Percentiles rank a stretch among this genome's conserved stretches.
These are phyloP conservation scores for Xiphophorus maculatus DNA, from an alignment of 2,113 vertebrate species.

Conservation along the genomic window DNA sequence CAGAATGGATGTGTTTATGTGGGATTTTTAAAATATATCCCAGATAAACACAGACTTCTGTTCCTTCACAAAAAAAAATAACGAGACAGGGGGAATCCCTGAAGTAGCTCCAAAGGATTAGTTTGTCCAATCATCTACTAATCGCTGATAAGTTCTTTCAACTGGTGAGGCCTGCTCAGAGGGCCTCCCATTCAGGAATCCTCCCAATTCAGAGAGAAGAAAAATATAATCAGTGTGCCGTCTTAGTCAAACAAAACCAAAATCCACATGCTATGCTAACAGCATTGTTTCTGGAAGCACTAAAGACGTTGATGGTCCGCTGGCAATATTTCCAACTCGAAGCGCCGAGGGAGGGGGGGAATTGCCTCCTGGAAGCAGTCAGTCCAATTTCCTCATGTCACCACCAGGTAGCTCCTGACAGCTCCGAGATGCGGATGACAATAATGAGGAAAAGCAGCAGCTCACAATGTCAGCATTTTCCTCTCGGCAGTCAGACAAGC, in stretches of 20 bases:
- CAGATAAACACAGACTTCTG: slow-evolving; percentile 32
- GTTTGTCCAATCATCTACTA: slow-evolving; percentile 88
- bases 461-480: slow-evolving; percentile 84
- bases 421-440: slow-evolving; percentile 83
- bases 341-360: slow-evolving; percentile 14
- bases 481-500: slow-evolving; percentile 82
- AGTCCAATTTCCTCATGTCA: slow-evolving; percentile 86
- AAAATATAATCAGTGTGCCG: slow-evolving; percentile 6
- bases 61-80: slow-evolving; percentile 67
- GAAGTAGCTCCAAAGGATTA: slow-evolving; percentile 88
- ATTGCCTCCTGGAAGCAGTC: slow-evolving; percentile 61
- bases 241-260: slow-evolving; percentile 42
- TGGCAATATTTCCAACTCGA: slow-evolving; percentile 61
- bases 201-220: slow-evolving; percentile 30
- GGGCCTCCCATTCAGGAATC: slow-evolving; percentile 15
- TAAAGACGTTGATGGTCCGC: slow-evolving; percentile 57
- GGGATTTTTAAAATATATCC: slow-evolving; percentile 18
- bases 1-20: slow-evolving; percentile 2
- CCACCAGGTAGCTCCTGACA: slow-evolving; percentile 85
- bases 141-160: slow-evolving; percentile 89
- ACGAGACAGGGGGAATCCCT: slow-evolving; percentile 80
- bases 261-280: slow-evolving; percentile 31
- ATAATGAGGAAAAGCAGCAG: slow-evolving; percentile 84
- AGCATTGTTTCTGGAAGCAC: slow-evolving; percentile 41
- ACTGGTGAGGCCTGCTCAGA: slow-evolving; percentile 77